Percentiles rank a stretch among this genome's conserved stretches.
Evolutionary conservation across 2,797 vertebrate genomes (phyloP).

Genomic region (Hafferia zeledoni): DNA sequence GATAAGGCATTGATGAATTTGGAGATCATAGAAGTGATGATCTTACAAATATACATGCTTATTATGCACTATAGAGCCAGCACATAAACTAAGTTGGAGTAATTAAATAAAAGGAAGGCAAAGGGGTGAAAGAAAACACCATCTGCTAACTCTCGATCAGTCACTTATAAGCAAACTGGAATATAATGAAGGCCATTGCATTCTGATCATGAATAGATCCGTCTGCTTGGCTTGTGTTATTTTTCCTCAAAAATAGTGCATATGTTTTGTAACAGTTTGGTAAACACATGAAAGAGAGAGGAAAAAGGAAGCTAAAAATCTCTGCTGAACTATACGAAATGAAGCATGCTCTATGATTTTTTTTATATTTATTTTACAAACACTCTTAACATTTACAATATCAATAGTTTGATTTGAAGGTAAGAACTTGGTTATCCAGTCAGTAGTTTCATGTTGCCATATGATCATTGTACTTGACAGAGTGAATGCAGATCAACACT

Average conservation of each 20-base stretch:
- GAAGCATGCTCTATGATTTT: neutral
- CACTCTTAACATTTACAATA: neutral
- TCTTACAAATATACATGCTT: conserved; percentile 43
- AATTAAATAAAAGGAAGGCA: conserved; percentile 73
- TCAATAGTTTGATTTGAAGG: conserved; percentile 9
- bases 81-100: conserved; percentile 71
- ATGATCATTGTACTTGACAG: neutral
- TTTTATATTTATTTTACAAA: neutral
- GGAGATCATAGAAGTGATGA: neutral
- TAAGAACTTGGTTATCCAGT: neutral
- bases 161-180: conserved; percentile 71
- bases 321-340: neutral
- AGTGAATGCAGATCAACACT: neutral
- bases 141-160: conserved; percentile 79
- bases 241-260: conserved; percentile 69
- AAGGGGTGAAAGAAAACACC: conserved; percentile 78
- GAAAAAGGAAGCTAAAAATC: conserved; percentile 45
- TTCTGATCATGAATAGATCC: conserved; percentile 77
- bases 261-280: conserved; percentile 70
- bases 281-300: conserved; percentile 61
- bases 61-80: conserved; percentile 50
- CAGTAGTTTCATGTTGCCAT: neutral
- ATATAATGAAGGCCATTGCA: conserved; percentile 78
- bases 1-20: conserved; percentile 3
- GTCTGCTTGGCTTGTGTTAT: conserved; percentile 74